Evolutionary conservation across 2,888 invertebrate genomes (phyloP).

Genomic region (Pristionchus entomophagus): DNA sequence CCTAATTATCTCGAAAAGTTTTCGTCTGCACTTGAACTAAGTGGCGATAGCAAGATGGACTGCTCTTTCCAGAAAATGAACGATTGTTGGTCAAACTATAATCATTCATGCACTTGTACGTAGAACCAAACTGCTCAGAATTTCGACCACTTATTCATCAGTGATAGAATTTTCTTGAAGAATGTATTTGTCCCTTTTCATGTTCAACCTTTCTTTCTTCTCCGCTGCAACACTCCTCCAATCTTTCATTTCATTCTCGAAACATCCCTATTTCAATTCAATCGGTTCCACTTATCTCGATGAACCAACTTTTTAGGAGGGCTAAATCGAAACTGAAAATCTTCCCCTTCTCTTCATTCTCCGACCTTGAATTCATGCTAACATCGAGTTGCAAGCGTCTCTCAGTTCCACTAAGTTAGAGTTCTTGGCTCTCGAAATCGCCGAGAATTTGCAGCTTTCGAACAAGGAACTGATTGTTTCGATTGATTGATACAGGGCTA

Average conservation of each 20-base stretch:
- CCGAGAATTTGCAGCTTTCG: neutral
- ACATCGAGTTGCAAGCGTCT: neutral
- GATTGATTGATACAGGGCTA: too few relatives aligned
- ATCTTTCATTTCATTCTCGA: neutral
- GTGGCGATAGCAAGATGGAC: neutral
- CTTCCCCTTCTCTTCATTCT: neutral
- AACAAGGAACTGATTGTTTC: too few relatives aligned
- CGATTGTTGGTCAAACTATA: neutral
- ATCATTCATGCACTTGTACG: too few relatives aligned
- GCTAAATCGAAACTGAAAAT: conserved; percentile 10
- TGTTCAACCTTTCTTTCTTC: too few relatives aligned
- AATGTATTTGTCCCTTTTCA: too few relatives aligned
- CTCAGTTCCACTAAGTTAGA: neutral
- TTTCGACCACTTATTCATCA: too few relatives aligned
- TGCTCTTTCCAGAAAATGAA: neutral
- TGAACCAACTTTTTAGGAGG: neutral
- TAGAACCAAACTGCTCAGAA: too few relatives aligned
- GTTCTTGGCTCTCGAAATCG: neutral
- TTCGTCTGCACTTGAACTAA: neutral
- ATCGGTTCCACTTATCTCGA: conserved; percentile 1
- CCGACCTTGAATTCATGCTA: conserved; percentile 21
- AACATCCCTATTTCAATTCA: neutral
- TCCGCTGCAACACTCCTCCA: too few relatives aligned
- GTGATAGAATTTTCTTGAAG: too few relatives aligned
- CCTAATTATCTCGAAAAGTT: conserved; percentile 15